phyloP scores from a whole-genome alignment of 2,888 invertebrate species.

The Trichacis sp. region DNA sequence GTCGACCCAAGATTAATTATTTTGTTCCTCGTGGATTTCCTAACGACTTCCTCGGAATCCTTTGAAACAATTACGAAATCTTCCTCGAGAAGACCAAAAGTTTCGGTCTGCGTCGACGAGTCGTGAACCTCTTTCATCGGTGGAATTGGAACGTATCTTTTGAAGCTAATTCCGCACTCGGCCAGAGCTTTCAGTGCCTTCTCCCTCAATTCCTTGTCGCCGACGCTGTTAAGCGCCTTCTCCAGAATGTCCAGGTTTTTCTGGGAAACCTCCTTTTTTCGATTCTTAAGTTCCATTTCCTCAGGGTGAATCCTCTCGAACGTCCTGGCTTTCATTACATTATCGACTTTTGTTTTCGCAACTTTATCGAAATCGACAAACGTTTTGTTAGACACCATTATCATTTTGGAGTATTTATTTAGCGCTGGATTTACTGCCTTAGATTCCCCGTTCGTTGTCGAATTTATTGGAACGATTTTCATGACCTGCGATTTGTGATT shows the following conservation, averaged over 20 bases:
- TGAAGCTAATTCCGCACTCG: slow-evolving; percentile 54
- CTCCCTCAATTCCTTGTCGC: slow-evolving; percentile 50
- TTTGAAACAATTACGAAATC: slow-evolving; percentile 43
- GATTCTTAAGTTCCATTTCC: slow-evolving; percentile 1
- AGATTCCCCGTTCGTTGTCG: too few relatives aligned
- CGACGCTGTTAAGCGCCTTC: slow-evolving; percentile 54
- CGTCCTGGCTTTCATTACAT: neutral
- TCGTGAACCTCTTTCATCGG: slow-evolving; percentile 47
- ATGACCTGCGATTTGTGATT: too few relatives aligned
- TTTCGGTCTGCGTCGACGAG: slow-evolving; percentile 51
- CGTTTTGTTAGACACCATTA: slow-evolving; percentile 13
- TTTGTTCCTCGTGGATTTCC: slow-evolving; percentile 23
- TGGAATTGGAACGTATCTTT: slow-evolving; percentile 47
- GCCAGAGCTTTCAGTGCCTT: slow-evolving; percentile 57
- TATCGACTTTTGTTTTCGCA: neutral
- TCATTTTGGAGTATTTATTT: slow-evolving; percentile 11
- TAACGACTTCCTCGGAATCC: slow-evolving; percentile 29
- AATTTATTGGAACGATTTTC: neutral
- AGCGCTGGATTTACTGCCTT: too few relatives aligned
- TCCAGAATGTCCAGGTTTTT: slow-evolving; percentile 49
- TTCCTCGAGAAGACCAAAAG: slow-evolving; percentile 51
- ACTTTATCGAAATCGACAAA: slow-evolving; percentile 2
- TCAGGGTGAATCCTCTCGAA: slow-evolving; percentile 8
- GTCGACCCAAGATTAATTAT: neutral
- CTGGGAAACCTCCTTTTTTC: slow-evolving; percentile 30